Conservation (phyloP, 1,140 invertebrate genomes). For the Anthonomus grandis region DNA sequence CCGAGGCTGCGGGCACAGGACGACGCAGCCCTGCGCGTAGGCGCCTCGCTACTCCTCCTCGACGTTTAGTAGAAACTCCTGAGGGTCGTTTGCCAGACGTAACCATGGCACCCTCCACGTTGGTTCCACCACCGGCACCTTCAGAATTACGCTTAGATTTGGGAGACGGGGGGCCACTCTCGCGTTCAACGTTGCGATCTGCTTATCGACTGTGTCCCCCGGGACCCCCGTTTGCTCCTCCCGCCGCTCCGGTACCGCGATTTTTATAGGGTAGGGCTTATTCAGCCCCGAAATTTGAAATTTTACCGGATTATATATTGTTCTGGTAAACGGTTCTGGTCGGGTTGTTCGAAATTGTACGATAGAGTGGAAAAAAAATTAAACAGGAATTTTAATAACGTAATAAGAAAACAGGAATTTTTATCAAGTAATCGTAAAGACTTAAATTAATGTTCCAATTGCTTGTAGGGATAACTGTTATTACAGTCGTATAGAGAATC, state of each 20-base stretch:
- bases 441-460: slow-evolving; percentile 2
- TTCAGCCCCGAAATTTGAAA: too few relatives aligned
- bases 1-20: not conserved
- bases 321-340: too few relatives aligned
- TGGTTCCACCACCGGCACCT: slow-evolving; percentile 20
- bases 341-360: too few relatives aligned
- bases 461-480: slow-evolving; percentile 2
- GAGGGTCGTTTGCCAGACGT: slow-evolving; percentile 21
- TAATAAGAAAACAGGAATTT: not conserved
- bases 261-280: slow-evolving; percentile 22
- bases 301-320: too few relatives aligned
- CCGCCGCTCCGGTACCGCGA: slow-evolving; percentile 18
- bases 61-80: slow-evolving; percentile 18
- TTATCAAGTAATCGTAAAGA: not conserved
- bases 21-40: slow-evolving; percentile 17
- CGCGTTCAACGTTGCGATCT: slow-evolving; percentile 7
- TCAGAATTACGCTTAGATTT: slow-evolving; percentile 26
- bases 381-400: slow-evolving; percentile 1
- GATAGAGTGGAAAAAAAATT: too few relatives aligned
- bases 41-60: slow-evolving; percentile 16
- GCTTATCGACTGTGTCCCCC: slow-evolving; percentile 21
- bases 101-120: slow-evolving; percentile 16
- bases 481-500: too few relatives aligned
- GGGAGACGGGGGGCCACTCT: slow-evolving; percentile 18
- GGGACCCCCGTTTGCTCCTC: slow-evolving; percentile 20